These are phyloP conservation scores for Drosophila ambigua DNA, from an alignment of 1,140 invertebrate genomes.

Conservation along the genomic window DNA sequence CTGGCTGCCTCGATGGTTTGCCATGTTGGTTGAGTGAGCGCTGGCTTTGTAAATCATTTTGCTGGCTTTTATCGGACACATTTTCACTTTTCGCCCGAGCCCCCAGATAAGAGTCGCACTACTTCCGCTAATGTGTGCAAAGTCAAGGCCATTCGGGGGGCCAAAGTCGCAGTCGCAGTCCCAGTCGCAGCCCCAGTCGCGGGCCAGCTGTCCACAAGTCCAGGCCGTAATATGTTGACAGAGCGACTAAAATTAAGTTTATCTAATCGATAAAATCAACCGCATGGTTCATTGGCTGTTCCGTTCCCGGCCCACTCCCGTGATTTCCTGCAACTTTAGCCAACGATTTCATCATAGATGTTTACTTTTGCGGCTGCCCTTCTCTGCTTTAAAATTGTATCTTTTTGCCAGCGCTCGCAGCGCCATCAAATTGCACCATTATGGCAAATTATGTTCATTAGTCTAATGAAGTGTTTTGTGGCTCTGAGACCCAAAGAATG, in stretches of 20 bases:
- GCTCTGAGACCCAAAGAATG: conserved; percentile 29
- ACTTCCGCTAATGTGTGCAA: conserved; percentile 67
- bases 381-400: background rate
- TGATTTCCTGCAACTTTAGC: conserved; percentile 44
- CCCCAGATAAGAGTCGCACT: conserved; percentile 60
- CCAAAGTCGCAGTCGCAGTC: background rate
- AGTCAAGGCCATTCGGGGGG: conserved; percentile 58
- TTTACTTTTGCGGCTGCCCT: background rate
- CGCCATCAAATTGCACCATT: conserved; percentile 58
- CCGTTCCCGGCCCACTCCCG: conserved; percentile 9
- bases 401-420: conserved; percentile 11
- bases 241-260: conserved; percentile 77
- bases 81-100: conserved; percentile 64
- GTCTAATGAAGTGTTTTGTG: conserved; percentile 75
- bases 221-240: conserved; percentile 43
- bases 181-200: too few relatives aligned
- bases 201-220: conserved; percentile 13
- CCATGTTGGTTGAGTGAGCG: conserved; percentile 5
- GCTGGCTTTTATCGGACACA: conserved; percentile 62
- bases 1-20: conserved; percentile 10
- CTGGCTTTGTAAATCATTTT: conserved; percentile 71
- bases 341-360: conserved; percentile 40
- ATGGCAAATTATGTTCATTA: conserved; percentile 75
- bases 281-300: conserved; percentile 47
- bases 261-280: conserved; percentile 73